Conservation (phyloP, 92 coral and sea anemone genomes). For the Palythoa heliodiscus region DNA sequence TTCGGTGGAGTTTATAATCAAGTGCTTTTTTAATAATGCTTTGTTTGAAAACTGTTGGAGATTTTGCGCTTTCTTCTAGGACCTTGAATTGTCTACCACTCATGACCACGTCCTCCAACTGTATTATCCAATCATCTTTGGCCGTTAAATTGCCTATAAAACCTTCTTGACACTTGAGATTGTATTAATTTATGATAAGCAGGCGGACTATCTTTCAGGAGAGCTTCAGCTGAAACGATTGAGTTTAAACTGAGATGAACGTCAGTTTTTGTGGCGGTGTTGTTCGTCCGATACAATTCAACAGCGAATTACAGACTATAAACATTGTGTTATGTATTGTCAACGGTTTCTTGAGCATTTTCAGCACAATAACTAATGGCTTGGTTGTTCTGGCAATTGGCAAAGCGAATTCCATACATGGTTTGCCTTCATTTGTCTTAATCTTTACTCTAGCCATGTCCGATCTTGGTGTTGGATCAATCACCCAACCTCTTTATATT, state of each 20-base stretch:
- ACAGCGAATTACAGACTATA: not conserved
- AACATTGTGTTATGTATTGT: not conserved
- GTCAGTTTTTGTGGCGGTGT: not conserved
- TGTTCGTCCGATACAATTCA: constrained; percentile 22
- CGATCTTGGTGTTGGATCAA: constrained; percentile 17
- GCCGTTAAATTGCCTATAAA: too few relatives aligned
- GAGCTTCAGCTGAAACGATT: too few relatives aligned
- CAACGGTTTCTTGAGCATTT: not conserved
- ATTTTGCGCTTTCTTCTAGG: too few relatives aligned
- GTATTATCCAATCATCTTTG: too few relatives aligned
- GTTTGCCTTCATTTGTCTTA: constrained; percentile 4
- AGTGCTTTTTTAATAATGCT: too few relatives aligned
- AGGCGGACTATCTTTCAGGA: too few relatives aligned
- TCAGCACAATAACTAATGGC: not conserved
- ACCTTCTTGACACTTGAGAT: too few relatives aligned
- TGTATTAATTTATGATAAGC: too few relatives aligned
- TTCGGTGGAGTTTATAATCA: too few relatives aligned
- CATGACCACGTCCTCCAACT: too few relatives aligned
- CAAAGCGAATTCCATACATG: not conserved
- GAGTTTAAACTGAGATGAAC: not conserved
- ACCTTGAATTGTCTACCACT: too few relatives aligned
- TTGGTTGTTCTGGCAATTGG: constrained; percentile 3
- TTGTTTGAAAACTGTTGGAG: too few relatives aligned
- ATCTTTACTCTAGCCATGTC: constrained; percentile 17
- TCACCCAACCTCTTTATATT: constrained; percentile 17